Evolutionary conservation across 1,140 invertebrate genomes (phyloP), one percentile per base, ranked within the genome.

Genomic region (Caenorhabditis briggsae): DNA sequence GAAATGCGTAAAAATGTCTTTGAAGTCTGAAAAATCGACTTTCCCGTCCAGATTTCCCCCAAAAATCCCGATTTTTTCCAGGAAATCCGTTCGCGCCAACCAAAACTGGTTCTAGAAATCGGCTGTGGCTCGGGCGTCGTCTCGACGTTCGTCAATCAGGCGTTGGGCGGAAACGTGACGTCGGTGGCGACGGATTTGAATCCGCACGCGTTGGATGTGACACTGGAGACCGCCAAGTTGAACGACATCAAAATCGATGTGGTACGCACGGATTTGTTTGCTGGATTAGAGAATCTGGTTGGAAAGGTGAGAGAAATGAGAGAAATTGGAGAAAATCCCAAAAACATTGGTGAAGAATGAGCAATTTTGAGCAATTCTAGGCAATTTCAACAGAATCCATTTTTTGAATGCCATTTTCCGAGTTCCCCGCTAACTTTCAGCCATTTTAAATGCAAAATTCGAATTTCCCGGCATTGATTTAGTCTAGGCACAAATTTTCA

Each of bases 111-210:
- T 88, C 91, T 98, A 82, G 97, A 99, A 94, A 94, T 99, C 88
- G 97, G 98, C 2, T 95, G 95, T 88, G 97, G 97, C 2, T 97
- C 96, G 91, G 97, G 97, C 3, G 93, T 98, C n/a, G 94, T 97
- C 7, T 95, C 96, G 50, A 95, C 96, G 20, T 96, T 97, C 59
- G 92, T 99, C 53, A 95, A 95, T 12, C 95, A 95, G 83, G 82
- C 86, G 18, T 83, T 87, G 25, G 74, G 61, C 18, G 61, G 61
- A 55, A 74, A 84, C 11, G 82, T 87, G 43, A 64, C 84, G 41
- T 88, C 88, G 18, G 20, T 88, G 41, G 88, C 86, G 95, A 95
- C 95, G 5, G 96, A 98, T 93, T 95, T 97, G 1, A 98, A 97
- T 93, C 93, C 93, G 0, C 92, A 94, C 88, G 96, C 96, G 56